Percentiles rank a stretch among this genome's conserved stretches.
phyloP scores from a whole-genome alignment of 2,888 invertebrate species.

The Scaeva pyrastri region DNA sequence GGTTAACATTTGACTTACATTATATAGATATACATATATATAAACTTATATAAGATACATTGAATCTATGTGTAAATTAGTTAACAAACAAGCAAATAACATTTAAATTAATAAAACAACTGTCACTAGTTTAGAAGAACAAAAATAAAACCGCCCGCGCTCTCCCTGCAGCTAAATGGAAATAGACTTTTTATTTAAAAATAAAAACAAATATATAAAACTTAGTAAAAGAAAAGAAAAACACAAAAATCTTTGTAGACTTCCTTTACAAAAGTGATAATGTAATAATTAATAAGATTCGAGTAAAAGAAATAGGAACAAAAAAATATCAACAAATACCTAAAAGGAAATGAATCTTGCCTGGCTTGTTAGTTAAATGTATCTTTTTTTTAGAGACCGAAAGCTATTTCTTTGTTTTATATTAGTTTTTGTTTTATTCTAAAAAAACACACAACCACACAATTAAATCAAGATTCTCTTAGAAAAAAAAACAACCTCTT shows the following conservation, averaged over 20 bases:
- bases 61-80: slow-evolving; percentile 65
- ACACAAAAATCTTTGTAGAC: slow-evolving; percentile 26
- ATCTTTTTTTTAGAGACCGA: slow-evolving; percentile 35
- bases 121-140: slow-evolving; percentile 43
- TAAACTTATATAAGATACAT: slow-evolving; percentile 45
- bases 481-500: not conserved
- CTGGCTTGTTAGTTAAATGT: slow-evolving; percentile 59
- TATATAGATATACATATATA: slow-evolving; percentile 20
- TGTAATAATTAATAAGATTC: slow-evolving; percentile 39
- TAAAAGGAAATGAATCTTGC: slow-evolving; percentile 49
- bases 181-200: slow-evolving; percentile 44
- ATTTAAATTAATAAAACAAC: slow-evolving; percentile 15
- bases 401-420: slow-evolving; percentile 26
- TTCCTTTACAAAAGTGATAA: slow-evolving; percentile 32
- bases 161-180: slow-evolving; percentile 6
- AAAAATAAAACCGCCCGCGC: slow-evolving; percentile 35
- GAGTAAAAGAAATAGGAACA: not conserved
- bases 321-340: slow-evolving; percentile 21
- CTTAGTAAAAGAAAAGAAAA: slow-evolving; percentile 11
- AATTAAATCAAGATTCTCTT: slow-evolving; percentile 19
- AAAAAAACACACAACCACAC: slow-evolving; percentile 5
- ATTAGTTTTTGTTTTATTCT: slow-evolving; percentile 32
- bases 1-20: slow-evolving; percentile 55
- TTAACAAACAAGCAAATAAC: slow-evolving; percentile 17
- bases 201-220: slow-evolving; percentile 21